Conservation (phyloP, 2,113 vertebrate species). For the Sclerurus mexicanus region DNA sequence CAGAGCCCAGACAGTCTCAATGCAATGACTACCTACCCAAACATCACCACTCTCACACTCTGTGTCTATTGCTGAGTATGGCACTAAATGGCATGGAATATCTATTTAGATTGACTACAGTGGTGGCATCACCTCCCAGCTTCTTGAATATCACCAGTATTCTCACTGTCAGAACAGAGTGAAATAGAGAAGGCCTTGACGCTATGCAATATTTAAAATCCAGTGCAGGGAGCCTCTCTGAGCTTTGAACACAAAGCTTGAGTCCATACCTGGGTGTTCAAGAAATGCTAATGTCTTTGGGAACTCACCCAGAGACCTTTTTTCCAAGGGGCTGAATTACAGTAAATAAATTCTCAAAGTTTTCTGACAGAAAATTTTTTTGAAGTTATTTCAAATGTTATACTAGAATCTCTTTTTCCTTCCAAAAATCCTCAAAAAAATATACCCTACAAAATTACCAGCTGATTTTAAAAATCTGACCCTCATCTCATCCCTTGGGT, state of each 20-base stretch:
- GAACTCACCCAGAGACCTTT: neutral
- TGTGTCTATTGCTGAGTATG: neutral
- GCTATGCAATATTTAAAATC: neutral
- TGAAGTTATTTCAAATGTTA: neutral
- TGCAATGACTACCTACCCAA: neutral
- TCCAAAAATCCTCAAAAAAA: neutral
- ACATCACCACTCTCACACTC: too few species aligned
- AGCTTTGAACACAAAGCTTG: neutral
- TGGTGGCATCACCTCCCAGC: rapidly evolving
- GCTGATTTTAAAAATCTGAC: neutral
- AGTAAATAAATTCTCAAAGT: neutral
- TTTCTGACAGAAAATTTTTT: neutral
- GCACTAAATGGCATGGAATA: neutral
- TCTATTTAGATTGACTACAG: neutral
- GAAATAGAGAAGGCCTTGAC: neutral
- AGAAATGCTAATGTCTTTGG: neutral
- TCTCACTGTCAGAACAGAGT: neutral
- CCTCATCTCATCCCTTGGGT: neutral
- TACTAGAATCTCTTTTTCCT: neutral
- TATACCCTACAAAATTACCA: neutral
- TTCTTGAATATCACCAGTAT: neutral
- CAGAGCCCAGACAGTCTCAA: neutral
- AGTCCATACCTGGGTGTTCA: neutral
- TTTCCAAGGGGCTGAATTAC: neutral
- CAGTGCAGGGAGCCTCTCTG: neutral